Evolutionary conservation across 2,888 invertebrate species (phyloP), one percentile per base, ranked within the genome.

Genomic region (Zhuqinia jingwanae): DNA sequence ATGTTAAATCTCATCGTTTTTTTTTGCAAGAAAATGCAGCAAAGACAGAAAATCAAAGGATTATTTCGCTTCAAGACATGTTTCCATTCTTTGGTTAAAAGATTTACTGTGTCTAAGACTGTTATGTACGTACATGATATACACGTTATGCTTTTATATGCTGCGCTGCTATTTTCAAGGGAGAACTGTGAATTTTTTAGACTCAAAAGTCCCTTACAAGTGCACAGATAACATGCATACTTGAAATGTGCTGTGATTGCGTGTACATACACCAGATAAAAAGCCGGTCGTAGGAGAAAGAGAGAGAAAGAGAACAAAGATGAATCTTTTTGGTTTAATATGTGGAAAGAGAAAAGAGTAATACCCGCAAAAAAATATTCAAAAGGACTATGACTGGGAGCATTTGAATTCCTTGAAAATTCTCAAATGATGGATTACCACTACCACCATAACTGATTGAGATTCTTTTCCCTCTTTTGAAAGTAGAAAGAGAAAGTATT

Each of bases 41-140:
- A 53, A 56, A 81, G 58, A 73, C 25, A 50, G 70, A 78, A 85
- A 85, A 60, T 85, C 85, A 85, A 84, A 79, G 85, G 85, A 79
- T 85, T 85, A 85, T 70, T 77, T 73, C 63, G 73, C 73, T 73
- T 73, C 53, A 85, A 79, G 53, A 73, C 70, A 63, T 60, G 73
- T 47, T 47, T 47, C 11, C 17, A n/a, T 65, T 63, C 17, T 22
- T 68, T 2, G 42, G 36, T 8, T 22, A 45, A 17, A 70, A 63
- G 58, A 81, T 58, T 81, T 81, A 60, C 60, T 76, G 17, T 60
- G 20, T 13, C 30, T 22, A 25, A 47, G n/a, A 45, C 60, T 36
- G 65, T n/a, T n/a, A n/a, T n/a, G n/a, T n/a, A n/a, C n/a, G n/a
- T n/a, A n/a, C n/a, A n/a, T n/a, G n/a, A n/a, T n/a, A n/a, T n/a